Evolutionary conservation across 2,888 invertebrate genomes (phyloP).

Genomic region (Syrista parreyssii): DNA sequence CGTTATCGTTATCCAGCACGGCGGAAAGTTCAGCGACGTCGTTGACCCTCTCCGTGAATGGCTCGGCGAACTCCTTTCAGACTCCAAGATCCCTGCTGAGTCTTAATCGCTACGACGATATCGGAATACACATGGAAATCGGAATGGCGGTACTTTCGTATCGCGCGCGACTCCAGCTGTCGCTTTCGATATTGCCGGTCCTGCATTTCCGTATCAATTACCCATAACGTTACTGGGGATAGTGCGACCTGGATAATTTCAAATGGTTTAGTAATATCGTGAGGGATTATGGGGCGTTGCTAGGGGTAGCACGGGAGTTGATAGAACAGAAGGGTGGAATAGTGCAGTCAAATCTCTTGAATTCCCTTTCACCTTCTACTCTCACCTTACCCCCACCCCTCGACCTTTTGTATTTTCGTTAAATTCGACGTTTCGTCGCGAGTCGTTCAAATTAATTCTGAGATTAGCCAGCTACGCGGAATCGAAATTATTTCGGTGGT

Average conservation of each 20-base stretch:
- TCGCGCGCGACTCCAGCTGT: neutral
- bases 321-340: neutral
- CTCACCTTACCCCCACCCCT: neutral
- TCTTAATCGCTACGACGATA: neutral
- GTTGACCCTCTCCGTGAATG: neutral
- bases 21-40: neutral
- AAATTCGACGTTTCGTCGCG: neutral
- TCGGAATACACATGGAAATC: neutral
- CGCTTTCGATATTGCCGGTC: neutral
- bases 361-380: neutral
- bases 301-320: neutral
- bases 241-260: neutral
- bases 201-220: neutral
- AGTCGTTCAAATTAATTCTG: neutral
- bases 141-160: neutral
- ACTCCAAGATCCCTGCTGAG: neutral
- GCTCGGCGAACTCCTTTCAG: neutral
- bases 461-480: conserved; percentile 11
- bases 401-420: neutral
- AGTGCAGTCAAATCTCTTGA: neutral
- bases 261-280: neutral
- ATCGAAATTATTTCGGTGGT: conserved; percentile 16
- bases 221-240: neutral
- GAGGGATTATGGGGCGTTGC: neutral
- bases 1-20: neutral